These are phyloP conservation scores for Trachymyrmex cornetzi DNA, from an alignment of 1,140 invertebrate genomes.

Conservation along the genomic window DNA sequence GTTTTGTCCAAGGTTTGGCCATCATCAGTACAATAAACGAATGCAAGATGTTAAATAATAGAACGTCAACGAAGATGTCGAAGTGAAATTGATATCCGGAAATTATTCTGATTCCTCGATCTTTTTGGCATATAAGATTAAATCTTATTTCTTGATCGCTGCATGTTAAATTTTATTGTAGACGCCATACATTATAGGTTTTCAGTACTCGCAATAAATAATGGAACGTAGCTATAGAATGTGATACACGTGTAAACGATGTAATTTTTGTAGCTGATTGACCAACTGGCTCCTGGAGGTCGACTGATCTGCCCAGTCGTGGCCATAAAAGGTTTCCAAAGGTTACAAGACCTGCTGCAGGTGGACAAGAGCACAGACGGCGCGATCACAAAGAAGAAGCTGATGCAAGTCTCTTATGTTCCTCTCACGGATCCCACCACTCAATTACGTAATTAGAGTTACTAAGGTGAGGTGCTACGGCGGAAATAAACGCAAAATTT, in stretches of 20 bases:
- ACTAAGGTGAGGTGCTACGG: slow-evolving; percentile 25
- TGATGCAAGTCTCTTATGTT: slow-evolving; percentile 85
- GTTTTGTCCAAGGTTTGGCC: too few relatives aligned
- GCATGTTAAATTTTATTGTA: too few relatives aligned
- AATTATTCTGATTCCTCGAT: too few relatives aligned
- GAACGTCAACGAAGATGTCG: too few relatives aligned
- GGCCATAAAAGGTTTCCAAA: slow-evolving; percentile 80
- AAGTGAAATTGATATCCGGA: too few relatives aligned
- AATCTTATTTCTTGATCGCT: too few relatives aligned
- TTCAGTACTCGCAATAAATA: too few relatives aligned
- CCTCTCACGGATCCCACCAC: slow-evolving; percentile 82
- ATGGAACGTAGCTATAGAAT: not conserved
- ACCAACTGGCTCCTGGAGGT: slow-evolving; percentile 89
- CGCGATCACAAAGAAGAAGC: slow-evolving; percentile 77
- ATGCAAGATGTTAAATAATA: too few relatives aligned
- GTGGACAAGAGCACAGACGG: slow-evolving; percentile 83
- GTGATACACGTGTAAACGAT: not conserved
- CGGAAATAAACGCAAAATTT: slow-evolving; percentile 9
- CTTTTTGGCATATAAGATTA: too few relatives aligned
- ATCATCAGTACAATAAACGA: too few relatives aligned
- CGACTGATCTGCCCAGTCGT: slow-evolving; percentile 90
- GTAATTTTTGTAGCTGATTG: slow-evolving; percentile 84
- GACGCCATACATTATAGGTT: too few relatives aligned
- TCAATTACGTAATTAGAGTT: slow-evolving; percentile 78
- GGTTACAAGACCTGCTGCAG: slow-evolving; percentile 82